Conservation (phyloP, 2,113 vertebrate species). For the Burhinus oedicnemus region DNA sequence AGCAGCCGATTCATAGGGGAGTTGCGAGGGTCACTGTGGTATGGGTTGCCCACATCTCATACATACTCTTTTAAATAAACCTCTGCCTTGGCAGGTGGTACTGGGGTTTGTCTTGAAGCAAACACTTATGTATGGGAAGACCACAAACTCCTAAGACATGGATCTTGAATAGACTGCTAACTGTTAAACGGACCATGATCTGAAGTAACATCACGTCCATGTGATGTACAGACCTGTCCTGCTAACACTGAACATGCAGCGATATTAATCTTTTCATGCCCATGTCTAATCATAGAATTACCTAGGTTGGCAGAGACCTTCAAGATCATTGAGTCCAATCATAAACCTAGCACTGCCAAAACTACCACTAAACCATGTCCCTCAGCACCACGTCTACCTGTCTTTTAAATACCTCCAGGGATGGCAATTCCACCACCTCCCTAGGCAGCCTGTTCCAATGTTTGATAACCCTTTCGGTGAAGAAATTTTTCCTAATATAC, state of each 20-base stretch:
- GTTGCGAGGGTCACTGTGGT: background rate
- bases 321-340: no score
- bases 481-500: no score
- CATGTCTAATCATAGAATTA: background rate
- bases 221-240: background rate
- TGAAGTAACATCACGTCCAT: background rate
- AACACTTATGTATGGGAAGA: background rate
- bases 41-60: background rate
- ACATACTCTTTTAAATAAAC: background rate
- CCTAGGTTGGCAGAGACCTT: no score
- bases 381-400: no score
- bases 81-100: background rate
- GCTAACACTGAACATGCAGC: background rate
- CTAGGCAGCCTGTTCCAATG: no score
- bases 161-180: background rate
- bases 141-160: background rate
- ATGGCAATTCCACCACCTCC: no score
- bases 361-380: no score
- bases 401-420: no score
- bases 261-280: background rate
- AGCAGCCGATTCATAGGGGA: background rate
- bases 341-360: no score
- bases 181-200: background rate
- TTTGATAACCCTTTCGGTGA: no score
- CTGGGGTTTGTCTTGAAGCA: background rate